Conservation (phyloP, 1,140 invertebrate species). For the Dendrolimus kikuchii region DNA sequence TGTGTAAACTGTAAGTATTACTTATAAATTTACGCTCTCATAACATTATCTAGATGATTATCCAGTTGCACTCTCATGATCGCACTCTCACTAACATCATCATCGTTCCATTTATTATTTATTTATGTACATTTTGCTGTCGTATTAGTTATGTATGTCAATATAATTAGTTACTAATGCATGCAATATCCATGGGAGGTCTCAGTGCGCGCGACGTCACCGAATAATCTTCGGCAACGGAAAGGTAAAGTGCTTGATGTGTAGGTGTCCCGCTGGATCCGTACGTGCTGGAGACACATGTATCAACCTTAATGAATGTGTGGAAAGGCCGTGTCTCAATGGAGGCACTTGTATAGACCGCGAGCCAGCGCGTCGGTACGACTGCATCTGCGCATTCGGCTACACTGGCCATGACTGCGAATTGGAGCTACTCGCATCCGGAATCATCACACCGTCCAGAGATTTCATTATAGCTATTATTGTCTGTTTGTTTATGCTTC, state of each 20-base stretch:
- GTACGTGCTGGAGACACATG: slow-evolving; percentile 76
- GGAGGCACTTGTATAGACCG: slow-evolving; percentile 82
- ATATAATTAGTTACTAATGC: slow-evolving; percentile 29
- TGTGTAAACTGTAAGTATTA: no score
- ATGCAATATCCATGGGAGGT: slow-evolving; percentile 36
- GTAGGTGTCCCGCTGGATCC: slow-evolving; percentile 82
- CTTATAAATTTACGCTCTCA: slow-evolving; percentile 21
- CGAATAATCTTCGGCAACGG: slow-evolving; percentile 13
- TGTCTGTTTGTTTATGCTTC: slow-evolving; percentile 81
- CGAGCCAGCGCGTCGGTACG: slow-evolving; percentile 80
- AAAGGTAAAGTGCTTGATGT: slow-evolving; percentile 44
- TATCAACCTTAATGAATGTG: slow-evolving; percentile 84
- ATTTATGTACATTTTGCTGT: slow-evolving; percentile 42
- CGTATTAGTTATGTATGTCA: slow-evolving; percentile 24
- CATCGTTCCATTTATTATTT: slow-evolving; percentile 26
- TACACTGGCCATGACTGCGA: slow-evolving; percentile 88
- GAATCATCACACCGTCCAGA: slow-evolving; percentile 83
- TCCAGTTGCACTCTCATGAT: slow-evolving; percentile 22
- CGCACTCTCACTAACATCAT: slow-evolving; percentile 52
- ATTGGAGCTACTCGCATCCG: slow-evolving; percentile 80
- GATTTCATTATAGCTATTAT: slow-evolving; percentile 89
- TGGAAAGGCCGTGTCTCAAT: slow-evolving; percentile 79
- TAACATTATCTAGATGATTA: slow-evolving; percentile 32
- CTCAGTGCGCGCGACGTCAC: slow-evolving; percentile 48
- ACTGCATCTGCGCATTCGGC: slow-evolving; percentile 81